Conservation (phyloP, 1,140 invertebrate genomes). For the Scaptomyza pallida region DNA sequence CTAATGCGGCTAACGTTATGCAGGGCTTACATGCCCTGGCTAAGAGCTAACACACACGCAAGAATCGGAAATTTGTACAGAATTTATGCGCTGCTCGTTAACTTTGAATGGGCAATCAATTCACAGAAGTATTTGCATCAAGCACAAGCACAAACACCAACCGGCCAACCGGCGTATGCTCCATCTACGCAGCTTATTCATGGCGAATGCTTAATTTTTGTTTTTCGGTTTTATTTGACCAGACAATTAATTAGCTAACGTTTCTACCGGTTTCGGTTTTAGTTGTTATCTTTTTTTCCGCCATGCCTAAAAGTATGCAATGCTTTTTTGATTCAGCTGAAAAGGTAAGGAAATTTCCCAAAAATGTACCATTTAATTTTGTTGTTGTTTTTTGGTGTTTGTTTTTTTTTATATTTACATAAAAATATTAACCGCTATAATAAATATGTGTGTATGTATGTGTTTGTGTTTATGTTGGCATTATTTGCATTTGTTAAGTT, state of each 20-base stretch:
- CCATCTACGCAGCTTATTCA: background rate
- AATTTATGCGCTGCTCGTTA: constrained; percentile 53
- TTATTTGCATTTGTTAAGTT: constrained; percentile 42
- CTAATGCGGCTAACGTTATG: background rate
- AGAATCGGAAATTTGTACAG: background rate
- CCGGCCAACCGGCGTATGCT: background rate
- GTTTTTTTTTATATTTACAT: constrained; percentile 22
- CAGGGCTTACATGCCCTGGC: background rate
- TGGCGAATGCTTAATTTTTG: background rate
- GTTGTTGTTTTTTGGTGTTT: constrained; percentile 7
- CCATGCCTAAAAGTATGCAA: constrained; percentile 28
- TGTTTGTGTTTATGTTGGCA: no score
- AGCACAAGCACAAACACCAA: no score
- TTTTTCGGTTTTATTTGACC: no score
- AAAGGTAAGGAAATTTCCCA: background rate
- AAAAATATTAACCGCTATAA: constrained; percentile 50
- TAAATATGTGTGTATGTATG: constrained; percentile 14
- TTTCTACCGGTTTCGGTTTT: background rate
- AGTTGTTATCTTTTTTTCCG: background rate
- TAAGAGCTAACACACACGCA: background rate
- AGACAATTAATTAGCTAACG: background rate
- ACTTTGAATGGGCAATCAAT: constrained; percentile 40
- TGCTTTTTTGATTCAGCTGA: background rate
- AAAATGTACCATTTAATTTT: background rate
- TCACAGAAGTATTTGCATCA: constrained; percentile 15